Conservation (phyloP, 2,888 invertebrate genomes). For the Tetheella fluctuosa region DNA sequence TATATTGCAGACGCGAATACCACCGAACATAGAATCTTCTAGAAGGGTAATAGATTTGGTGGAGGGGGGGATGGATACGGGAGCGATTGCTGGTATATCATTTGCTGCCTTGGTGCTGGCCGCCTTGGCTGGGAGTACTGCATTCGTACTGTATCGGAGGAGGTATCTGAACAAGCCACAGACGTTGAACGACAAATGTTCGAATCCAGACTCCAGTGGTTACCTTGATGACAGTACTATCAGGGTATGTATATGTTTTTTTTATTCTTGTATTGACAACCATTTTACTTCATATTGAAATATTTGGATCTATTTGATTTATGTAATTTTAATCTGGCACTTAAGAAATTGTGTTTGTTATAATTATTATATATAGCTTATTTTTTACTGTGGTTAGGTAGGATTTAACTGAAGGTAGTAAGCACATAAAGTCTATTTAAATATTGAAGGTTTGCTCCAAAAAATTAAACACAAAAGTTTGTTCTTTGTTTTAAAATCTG, state of each 20-base stretch:
- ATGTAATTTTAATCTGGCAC: too few relatives aligned
- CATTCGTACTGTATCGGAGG: constrained; percentile 88
- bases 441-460: too few relatives aligned
- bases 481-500: too few relatives aligned
- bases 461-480: too few relatives aligned
- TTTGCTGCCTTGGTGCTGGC: constrained; percentile 87
- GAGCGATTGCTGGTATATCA: constrained; percentile 88
- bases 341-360: too few relatives aligned
- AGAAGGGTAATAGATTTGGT: constrained; percentile 66
- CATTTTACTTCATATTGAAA: too few relatives aligned
- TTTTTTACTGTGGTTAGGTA: too few relatives aligned
- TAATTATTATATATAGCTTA: too few relatives aligned
- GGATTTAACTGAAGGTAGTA: too few relatives aligned
- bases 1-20: constrained; percentile 72
- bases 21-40: constrained; percentile 72
- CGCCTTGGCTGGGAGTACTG: constrained; percentile 86
- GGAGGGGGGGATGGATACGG: constrained; percentile 80
- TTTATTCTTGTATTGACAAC: background rate
- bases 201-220: constrained; percentile 93
- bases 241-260: constrained; percentile 84
- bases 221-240: constrained; percentile 94
- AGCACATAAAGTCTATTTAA: too few relatives aligned
- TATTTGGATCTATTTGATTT: too few relatives aligned
- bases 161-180: constrained; percentile 92
- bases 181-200: constrained; percentile 91